phyloP scores from a whole-genome alignment of 2,888 invertebrate genomes.

The Lottia scabra region DNA sequence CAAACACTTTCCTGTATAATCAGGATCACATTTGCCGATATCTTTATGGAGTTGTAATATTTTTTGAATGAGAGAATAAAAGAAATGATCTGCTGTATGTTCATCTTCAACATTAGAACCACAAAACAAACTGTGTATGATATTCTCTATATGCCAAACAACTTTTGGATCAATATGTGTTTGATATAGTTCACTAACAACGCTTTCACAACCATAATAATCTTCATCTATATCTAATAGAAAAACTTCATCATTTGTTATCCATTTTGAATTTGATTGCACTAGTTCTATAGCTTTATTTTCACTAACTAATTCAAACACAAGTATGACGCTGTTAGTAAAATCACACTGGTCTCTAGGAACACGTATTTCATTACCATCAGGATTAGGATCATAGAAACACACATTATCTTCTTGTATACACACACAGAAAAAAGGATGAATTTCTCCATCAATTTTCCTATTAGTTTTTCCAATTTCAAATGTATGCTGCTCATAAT shows the following conservation, averaged over 20 bases:
- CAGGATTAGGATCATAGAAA: too few species aligned
- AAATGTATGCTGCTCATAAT: constrained; percentile 27
- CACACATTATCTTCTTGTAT: too few species aligned
- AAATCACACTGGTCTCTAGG: too few species aligned
- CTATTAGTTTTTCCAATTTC: constrained; percentile 31
- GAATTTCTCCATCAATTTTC: not conserved
- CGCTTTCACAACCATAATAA: constrained; percentile 54
- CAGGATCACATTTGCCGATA: not conserved
- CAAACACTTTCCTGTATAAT: constrained; percentile 10
- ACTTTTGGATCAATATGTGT: constrained; percentile 30
- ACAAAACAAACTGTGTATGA: constrained; percentile 45
- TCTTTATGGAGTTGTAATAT: constrained; percentile 13
- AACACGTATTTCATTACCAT: too few species aligned
- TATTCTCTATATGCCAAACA: constrained; percentile 34
- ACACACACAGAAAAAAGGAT: not conserved
- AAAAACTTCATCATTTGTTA: constrained; percentile 30
- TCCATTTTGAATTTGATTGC: constrained; percentile 22
- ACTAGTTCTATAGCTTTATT: constrained; percentile 34
- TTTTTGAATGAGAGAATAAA: constrained; percentile 12
- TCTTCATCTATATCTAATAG: constrained; percentile 60
- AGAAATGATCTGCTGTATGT: constrained; percentile 34
- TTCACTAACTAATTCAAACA: constrained; percentile 41
- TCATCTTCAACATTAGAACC: constrained; percentile 41
- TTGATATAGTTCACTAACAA: constrained; percentile 39
- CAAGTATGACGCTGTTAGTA: too few species aligned